Conservation (phyloP, 2,797 vertebrate genomes). For the Malurus splendens region DNA sequence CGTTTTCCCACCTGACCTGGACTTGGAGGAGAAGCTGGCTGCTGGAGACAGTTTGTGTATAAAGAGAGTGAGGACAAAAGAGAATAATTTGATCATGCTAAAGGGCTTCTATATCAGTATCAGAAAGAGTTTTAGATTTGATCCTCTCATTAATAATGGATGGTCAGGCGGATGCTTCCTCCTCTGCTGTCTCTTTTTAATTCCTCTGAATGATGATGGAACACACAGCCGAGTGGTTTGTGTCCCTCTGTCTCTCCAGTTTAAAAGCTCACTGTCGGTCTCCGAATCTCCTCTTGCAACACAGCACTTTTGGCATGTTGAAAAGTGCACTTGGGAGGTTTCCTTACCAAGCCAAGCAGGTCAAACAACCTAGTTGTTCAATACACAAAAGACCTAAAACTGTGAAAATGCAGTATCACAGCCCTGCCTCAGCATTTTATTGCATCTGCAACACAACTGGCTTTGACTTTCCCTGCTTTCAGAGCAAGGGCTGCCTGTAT, state of each 20-base stretch:
- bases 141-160: slow-evolving; percentile 40
- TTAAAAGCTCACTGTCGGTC: not conserved
- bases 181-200: slow-evolving; percentile 2
- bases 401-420: accelerated
- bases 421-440: not conserved
- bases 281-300: not conserved
- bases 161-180: not conserved
- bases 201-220: not conserved
- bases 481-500: not conserved
- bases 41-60: not conserved
- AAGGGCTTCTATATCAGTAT: not conserved
- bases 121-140: slow-evolving; percentile 38
- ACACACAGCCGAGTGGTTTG: not conserved
- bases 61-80: not conserved
- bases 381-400: not conserved
- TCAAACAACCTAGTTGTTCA: not conserved
- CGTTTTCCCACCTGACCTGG: not conserved
- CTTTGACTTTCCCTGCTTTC: not conserved
- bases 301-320: not conserved
- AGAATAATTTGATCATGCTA: not conserved
- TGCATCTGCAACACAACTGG: not conserved
- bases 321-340: not conserved
- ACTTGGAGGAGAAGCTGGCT: not conserved
- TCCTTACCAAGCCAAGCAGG: not conserved
- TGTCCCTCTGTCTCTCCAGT: not conserved